Evolutionary conservation across 2,888 invertebrate genomes (phyloP), one percentile per base, ranked within the genome.

Genomic region (Trachelus stipa): DNA sequence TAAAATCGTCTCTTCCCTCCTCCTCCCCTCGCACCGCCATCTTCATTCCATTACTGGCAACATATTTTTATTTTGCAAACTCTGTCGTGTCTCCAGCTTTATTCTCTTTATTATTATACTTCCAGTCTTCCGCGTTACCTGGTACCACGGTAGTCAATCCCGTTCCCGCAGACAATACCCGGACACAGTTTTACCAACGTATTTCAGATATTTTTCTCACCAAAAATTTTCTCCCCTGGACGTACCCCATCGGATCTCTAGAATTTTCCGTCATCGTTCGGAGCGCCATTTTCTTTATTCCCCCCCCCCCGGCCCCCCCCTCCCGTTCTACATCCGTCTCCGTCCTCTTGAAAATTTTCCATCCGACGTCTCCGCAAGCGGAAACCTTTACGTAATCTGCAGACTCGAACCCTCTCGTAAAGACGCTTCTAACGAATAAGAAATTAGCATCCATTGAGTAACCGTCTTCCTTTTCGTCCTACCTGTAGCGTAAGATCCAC

Each of bases 251-350:
- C 4, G 56, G 40, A 9, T 56, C 56, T 6, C 56, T 15, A 56
- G 1, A 23, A 23, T 56, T 56, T 73, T 69, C 73, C 75, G 78
- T 80, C 81, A 68, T 30, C 71, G n/a, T 76, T 69, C 56, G 69
- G 33, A 33, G 74, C 69, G 40, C 73, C 81, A 76, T 75, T 79
- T 76, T 73, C 74, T 74, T 69, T 40, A 56, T 73, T 73, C 71
- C 74, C 76, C 76, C 34, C 69, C 35, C 73, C 34, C 15, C 35
- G n/a, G 34, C 71, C 33, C 12, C 12, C 73, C 76, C 30, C 68
- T 73, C n/a, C 73, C 40, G 71, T 15, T 77, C 74, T 76, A 69
- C 56, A n/a, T 74, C 68, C 40, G 40, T 74, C 68, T 40, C 1
- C 31, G 74, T 68, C 73, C 73, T 76, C 79, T 23, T 56, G 23